phyloP scores from a whole-genome alignment of 2,888 invertebrate genomes.

The Neria commutata region DNA sequence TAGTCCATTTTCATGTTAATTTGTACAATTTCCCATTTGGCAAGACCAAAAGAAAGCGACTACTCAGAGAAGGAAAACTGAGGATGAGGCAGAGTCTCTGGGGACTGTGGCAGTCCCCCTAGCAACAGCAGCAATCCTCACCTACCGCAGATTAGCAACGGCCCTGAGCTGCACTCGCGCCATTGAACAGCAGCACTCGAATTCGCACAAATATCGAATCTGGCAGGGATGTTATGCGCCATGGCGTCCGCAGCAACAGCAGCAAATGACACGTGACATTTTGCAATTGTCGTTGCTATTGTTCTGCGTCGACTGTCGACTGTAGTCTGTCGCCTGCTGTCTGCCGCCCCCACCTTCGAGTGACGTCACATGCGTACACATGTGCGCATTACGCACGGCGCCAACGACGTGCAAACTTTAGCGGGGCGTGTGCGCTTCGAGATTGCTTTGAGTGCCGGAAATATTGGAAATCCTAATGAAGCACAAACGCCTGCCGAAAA shows the following conservation, averaged over 20 bases:
- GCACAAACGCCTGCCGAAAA: too few species aligned
- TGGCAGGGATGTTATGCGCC: neutral
- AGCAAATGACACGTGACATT: constrained; percentile 28
- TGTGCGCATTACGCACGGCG: constrained; percentile 38
- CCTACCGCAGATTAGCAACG: neutral
- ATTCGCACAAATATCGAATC: neutral
- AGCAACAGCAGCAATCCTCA: neutral
- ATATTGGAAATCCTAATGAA: too few species aligned
- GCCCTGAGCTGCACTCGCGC: neutral
- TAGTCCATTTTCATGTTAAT: constrained; percentile 10
- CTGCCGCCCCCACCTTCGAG: neutral
- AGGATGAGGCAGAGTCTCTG: too few species aligned
- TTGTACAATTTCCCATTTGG: constrained; percentile 11
- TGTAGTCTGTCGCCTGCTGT: neutral
- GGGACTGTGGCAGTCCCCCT: neutral
- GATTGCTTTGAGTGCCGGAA: neutral
- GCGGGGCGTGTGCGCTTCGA: too few species aligned
- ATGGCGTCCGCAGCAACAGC: constrained; percentile 10
- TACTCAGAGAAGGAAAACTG: too few species aligned
- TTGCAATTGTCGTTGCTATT: neutral
- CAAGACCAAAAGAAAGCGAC: too few species aligned
- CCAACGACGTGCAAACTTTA: constrained; percentile 1
- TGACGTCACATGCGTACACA: constrained; percentile 48
- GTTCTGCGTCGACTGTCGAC: neutral
- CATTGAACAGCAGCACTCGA: neutral